Percentiles rank a stretch among this genome's conserved stretches.
These are phyloP conservation scores for Pygoscelis adeliae DNA, from an alignment of 2,113 vertebrate species.

Conservation along the genomic window DNA sequence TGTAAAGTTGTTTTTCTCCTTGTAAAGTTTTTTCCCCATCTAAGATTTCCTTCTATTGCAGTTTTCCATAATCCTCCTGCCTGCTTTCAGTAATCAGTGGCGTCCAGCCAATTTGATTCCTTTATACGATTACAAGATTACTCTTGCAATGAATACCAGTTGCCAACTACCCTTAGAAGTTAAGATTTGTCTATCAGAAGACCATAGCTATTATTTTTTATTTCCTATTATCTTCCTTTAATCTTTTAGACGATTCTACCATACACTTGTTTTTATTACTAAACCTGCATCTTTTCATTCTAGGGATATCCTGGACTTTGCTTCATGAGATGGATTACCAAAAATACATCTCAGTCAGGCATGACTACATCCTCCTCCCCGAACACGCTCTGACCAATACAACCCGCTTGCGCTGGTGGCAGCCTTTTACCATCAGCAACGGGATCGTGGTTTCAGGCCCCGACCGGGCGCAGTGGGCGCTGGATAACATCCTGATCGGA, in stretches of 20 bases:
- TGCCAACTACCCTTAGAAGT: neutral
- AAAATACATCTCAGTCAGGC: slow-evolving; percentile 92
- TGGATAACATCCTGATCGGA: slow-evolving; percentile 95
- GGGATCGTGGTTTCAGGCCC: slow-evolving; percentile 85
- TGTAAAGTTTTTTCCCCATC: neutral
- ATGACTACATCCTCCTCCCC: slow-evolving; percentile 93
- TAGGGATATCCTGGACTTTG: slow-evolving; percentile 94
- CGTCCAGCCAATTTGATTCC: neutral
- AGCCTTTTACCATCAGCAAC: slow-evolving; percentile 88
- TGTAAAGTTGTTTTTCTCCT: neutral
- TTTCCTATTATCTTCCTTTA: neutral
- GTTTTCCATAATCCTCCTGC: neutral
- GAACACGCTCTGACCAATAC: slow-evolving; percentile 90
- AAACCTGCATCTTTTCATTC: neutral
- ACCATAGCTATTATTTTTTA: neutral
- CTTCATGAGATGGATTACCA: slow-evolving; percentile 99
- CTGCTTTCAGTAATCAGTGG: neutral
- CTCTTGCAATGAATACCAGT: neutral
- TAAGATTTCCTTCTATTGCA: neutral
- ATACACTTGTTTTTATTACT: neutral
- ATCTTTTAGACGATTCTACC: neutral
- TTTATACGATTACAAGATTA: neutral
- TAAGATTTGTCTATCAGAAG: neutral
- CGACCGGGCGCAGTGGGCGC: slow-evolving; percentile 94
- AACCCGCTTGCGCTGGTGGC: slow-evolving; percentile 97